phyloP scores from a whole-genome alignment of 2,888 invertebrate genomes.

The Meloe dianella region DNA sequence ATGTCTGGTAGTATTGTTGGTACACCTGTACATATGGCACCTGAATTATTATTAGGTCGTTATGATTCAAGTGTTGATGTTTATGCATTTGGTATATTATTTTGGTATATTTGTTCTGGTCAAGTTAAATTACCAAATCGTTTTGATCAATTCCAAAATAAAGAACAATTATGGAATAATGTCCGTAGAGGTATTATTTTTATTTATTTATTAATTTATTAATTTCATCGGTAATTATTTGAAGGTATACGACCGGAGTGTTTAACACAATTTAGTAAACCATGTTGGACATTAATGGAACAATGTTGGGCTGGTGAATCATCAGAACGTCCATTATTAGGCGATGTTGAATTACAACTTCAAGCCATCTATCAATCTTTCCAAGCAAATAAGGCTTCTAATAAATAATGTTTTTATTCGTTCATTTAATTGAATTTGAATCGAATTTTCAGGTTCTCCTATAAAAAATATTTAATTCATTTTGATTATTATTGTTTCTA shows the following conservation, averaged over 20 bases:
- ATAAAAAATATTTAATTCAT: too few relatives aligned
- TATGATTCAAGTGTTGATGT: slow-evolving; percentile 87
- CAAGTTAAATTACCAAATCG: slow-evolving; percentile 77
- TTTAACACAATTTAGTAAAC: slow-evolving; percentile 73
- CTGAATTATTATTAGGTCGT: slow-evolving; percentile 80
- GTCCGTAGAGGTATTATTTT: slow-evolving; percentile 74
- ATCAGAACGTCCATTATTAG: slow-evolving; percentile 74
- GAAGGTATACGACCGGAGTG: slow-evolving; percentile 83
- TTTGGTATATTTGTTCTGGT: slow-evolving; percentile 90
- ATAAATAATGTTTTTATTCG: neutral
- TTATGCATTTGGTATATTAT: slow-evolving; percentile 88
- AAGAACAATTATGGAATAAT: slow-evolving; percentile 85
- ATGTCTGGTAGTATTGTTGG: slow-evolving; percentile 90
- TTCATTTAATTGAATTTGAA: too few relatives aligned
- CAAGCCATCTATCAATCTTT: slow-evolving; percentile 61
- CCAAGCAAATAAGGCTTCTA: slow-evolving; percentile 8
- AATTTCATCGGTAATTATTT: neutral
- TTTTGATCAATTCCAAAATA: slow-evolving; percentile 83
- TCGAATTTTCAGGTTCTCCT: too few relatives aligned
- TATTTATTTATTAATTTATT: slow-evolving; percentile 3
- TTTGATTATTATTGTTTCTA: too few relatives aligned
- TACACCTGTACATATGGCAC: slow-evolving; percentile 91
- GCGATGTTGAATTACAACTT: slow-evolving; percentile 75
- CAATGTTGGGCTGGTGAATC: slow-evolving; percentile 84
- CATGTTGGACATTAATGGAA: slow-evolving; percentile 85